A percentile compares a stretch with the other conserved stretches of the same genome.
These are phyloP conservation scores for Steromphala cineraria DNA, from an alignment of 2,888 invertebrate genomes.

Conservation along the genomic window DNA sequence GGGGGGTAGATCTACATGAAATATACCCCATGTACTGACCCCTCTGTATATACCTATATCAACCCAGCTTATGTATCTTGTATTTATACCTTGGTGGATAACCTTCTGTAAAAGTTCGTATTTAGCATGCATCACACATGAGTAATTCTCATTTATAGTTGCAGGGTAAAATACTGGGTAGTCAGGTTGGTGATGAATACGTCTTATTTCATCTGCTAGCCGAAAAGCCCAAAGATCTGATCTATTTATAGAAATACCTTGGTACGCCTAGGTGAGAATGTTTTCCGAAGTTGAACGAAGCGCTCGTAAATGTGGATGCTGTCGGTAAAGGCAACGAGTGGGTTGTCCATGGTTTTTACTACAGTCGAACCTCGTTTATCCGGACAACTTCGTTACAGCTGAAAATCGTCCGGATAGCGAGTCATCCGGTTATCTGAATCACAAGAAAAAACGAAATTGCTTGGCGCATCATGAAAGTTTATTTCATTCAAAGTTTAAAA, in stretches of 20 bases:
- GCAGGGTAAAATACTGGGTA: slow-evolving; percentile 65
- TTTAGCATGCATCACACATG: slow-evolving; percentile 70
- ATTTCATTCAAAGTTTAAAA: too few relatives aligned
- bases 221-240: slow-evolving; percentile 56
- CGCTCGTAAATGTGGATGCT: slow-evolving; percentile 37
- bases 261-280: slow-evolving; percentile 45
- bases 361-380: too few relatives aligned
- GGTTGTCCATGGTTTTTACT: slow-evolving; percentile 57
- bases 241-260: slow-evolving; percentile 43
- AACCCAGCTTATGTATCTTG: slow-evolving; percentile 63
- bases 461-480: too few relatives aligned
- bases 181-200: slow-evolving; percentile 52
- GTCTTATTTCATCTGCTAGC: slow-evolving; percentile 45
- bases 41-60: slow-evolving; percentile 67
- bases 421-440: too few relatives aligned
- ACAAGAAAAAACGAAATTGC: too few relatives aligned
- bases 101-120: slow-evolving; percentile 62
- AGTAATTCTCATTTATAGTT: slow-evolving; percentile 62
- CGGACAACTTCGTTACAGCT: too few relatives aligned
- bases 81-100: slow-evolving; percentile 47
- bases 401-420: too few relatives aligned
- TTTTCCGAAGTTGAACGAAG: slow-evolving; percentile 44
- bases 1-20: slow-evolving; percentile 43
- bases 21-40: slow-evolving; percentile 37
- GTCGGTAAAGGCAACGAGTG: slow-evolving; percentile 59